Evolutionary conservation across 2,113 vertebrate genomes (phyloP).

Genomic region (Candoia aspera): DNA sequence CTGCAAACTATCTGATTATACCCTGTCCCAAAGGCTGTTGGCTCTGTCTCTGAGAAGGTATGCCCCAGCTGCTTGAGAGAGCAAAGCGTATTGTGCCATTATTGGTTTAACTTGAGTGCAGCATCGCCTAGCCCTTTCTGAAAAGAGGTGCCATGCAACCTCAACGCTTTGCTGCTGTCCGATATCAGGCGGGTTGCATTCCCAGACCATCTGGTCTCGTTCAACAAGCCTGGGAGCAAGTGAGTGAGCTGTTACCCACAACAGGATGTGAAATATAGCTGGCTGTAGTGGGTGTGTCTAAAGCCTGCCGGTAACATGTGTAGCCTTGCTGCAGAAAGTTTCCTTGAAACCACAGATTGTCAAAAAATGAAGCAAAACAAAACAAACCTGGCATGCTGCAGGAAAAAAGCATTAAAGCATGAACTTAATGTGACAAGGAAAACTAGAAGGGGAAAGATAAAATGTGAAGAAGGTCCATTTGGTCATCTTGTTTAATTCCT

Average conservation of each 20-base stretch:
- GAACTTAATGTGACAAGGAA: neutral
- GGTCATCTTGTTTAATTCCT: neutral
- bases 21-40: neutral
- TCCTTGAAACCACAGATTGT: neutral
- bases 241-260: neutral
- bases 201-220: neutral
- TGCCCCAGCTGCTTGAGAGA: neutral
- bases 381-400: neutral
- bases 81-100: neutral
- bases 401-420: neutral
- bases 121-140: neutral
- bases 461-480: neutral
- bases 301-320: neutral
- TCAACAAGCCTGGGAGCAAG: neutral
- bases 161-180: neutral
- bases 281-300: neutral
- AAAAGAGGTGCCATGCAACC: neutral
- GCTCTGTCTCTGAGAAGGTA: neutral
- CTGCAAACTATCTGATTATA: neutral
- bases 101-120: neutral
- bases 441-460: neutral
- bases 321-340: neutral
- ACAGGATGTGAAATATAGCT: constrained; percentile 17
- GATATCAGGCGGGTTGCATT: neutral
- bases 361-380: neutral